phyloP scores from a whole-genome alignment of 2,888 invertebrate genomes.

The Zele albiditarsus region DNA sequence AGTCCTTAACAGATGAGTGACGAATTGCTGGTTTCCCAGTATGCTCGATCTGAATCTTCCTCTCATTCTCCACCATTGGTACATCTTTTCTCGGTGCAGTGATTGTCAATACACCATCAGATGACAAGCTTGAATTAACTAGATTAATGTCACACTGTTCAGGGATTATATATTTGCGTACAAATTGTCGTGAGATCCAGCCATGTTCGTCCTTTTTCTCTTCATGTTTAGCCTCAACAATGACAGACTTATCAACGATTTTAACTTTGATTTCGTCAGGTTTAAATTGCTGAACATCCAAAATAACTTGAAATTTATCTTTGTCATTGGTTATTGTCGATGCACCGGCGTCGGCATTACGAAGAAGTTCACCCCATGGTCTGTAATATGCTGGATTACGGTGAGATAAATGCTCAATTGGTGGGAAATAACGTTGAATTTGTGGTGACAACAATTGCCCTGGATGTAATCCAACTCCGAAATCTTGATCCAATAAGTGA shows the following conservation, averaged over 20 bases:
- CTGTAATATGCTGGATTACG: constrained; percentile 46
- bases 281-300: constrained; percentile 85
- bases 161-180: constrained; percentile 81
- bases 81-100: constrained; percentile 79
- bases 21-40: constrained; percentile 60
- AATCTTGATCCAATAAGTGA: constrained; percentile 85
- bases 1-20: constrained; percentile 22
- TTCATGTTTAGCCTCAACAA: constrained; percentile 86
- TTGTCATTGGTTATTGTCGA: constrained; percentile 79
- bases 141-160: constrained; percentile 79
- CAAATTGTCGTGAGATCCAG: constrained; percentile 86
- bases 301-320: constrained; percentile 81
- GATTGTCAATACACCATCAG: constrained; percentile 87
- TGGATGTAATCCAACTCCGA: constrained; percentile 82
- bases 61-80: constrained; percentile 56
- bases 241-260: constrained; percentile 81
- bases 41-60: constrained; percentile 59
- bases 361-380: constrained; percentile 52
- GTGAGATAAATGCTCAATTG: constrained; percentile 41
- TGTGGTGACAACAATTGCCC: constrained; percentile 77
- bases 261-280: constrained; percentile 73
- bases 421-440: constrained; percentile 29
- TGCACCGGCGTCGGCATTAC: constrained; percentile 74
- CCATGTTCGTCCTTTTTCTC: constrained; percentile 85
- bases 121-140: constrained; percentile 84